Evolutionary conservation across 2,113 vertebrate species (phyloP).

Genomic region (Cinclus mexicanus): DNA sequence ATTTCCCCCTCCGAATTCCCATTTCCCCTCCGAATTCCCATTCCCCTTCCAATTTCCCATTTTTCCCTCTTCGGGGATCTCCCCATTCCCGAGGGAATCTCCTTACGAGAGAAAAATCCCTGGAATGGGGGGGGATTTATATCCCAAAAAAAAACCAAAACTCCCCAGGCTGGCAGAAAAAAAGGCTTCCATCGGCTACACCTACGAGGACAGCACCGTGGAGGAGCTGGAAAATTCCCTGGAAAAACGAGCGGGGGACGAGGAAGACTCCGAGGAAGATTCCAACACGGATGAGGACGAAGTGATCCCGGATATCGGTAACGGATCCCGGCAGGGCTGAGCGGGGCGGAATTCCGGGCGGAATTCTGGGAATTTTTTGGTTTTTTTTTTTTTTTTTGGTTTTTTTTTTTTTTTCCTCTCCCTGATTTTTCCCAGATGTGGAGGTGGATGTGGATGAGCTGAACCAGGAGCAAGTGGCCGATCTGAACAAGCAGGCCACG

Average conservation of each 20-base stretch:
- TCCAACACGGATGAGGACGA: constrained; percentile 95
- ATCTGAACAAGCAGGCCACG: constrained; percentile 92
- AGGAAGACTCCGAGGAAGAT: constrained; percentile 89
- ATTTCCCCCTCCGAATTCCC: not conserved
- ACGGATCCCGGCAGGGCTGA: fast-evolving
- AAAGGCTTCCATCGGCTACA: constrained; percentile 94
- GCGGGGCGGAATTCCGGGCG: fast-evolving
- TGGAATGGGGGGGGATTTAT: not conserved
- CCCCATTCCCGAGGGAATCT: not conserved
- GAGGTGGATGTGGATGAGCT: constrained; percentile 95
- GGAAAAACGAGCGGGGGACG: constrained; percentile 79
- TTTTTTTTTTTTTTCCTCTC: too few species aligned
- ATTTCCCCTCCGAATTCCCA: not conserved
- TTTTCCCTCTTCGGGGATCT: fast-evolving
- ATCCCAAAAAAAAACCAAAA: not conserved
- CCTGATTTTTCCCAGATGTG: constrained; percentile 77
- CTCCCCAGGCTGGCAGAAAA: constrained; percentile 86
- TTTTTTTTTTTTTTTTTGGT: too few species aligned
- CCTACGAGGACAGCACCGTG: constrained; percentile 93
- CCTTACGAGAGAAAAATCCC: not conserved
- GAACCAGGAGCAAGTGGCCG: constrained; percentile 88
- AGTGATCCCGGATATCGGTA: constrained; percentile 94
- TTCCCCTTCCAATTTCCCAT: too few species aligned
- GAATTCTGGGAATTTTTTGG: not conserved
- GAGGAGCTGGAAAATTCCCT: constrained; percentile 79